phyloP scores from a whole-genome alignment of 2,797 vertebrate species.

The Echiichthys vipera region DNA sequence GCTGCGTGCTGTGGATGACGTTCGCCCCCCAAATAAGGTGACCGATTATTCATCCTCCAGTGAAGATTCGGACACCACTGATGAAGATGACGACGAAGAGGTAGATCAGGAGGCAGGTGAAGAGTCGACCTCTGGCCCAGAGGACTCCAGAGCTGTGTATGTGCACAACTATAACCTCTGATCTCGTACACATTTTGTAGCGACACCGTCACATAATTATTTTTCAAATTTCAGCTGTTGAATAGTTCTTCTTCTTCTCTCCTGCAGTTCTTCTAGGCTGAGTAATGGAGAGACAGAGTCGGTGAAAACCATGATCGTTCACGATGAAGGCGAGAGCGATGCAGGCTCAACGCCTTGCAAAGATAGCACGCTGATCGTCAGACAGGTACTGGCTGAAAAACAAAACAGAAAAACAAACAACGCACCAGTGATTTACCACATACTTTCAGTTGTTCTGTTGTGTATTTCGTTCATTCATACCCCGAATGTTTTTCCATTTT shows the following conservation, averaged over 20 bases:
- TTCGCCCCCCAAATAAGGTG: conserved; percentile 95
- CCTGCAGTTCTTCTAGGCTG: conserved; percentile 85
- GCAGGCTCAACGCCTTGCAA: conserved; percentile 93
- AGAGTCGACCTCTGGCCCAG: conserved; percentile 94
- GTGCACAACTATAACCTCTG: conserved; percentile 18
- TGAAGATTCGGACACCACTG: conserved; percentile 96
- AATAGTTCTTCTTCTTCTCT: neutral
- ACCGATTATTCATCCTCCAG: conserved; percentile 98
- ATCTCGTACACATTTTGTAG: neutral
- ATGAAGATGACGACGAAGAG: conserved; percentile 97
- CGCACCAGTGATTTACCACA: neutral
- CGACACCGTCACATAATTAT: neutral
- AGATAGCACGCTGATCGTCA: conserved; percentile 96
- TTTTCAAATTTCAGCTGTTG: neutral
- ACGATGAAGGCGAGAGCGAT: conserved; percentile 94
- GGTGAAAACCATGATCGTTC: conserved; percentile 96
- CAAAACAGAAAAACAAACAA: neutral
- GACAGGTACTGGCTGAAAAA: conserved; percentile 87
- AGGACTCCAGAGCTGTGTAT: conserved; percentile 94
- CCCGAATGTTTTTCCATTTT: conserved; percentile 51
- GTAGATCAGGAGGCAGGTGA: conserved; percentile 95
- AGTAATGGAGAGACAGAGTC: conserved; percentile 97
- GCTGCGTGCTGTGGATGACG: conserved; percentile 94
- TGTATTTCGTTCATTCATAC: conserved; percentile 38
- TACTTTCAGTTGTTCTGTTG: conserved; percentile 15